phyloP scores from a whole-genome alignment of 2,888 invertebrate species.

The Osmoderma eremita region DNA sequence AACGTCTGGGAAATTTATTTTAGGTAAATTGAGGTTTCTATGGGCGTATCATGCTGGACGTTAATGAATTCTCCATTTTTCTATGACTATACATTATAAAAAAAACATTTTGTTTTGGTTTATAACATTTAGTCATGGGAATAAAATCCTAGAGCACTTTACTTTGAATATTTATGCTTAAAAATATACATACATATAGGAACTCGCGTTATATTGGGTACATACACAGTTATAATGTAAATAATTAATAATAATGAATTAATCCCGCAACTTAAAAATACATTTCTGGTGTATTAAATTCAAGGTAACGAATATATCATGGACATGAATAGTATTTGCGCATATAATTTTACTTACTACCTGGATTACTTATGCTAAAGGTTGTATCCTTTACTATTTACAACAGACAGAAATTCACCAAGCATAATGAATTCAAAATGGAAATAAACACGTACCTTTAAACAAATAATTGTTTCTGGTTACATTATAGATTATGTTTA shows the following conservation, averaged over 20 bases:
- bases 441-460: background rate
- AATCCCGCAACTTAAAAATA: background rate
- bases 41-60: too few relatives aligned
- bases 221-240: too few relatives aligned
- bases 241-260: background rate
- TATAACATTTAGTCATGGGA: too few relatives aligned
- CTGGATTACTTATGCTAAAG: too few relatives aligned
- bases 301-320: background rate
- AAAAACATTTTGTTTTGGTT: too few relatives aligned
- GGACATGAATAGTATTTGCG: background rate
- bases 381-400: background rate
- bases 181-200: background rate
- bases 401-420: background rate
- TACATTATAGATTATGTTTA: too few relatives aligned
- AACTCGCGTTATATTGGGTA: background rate
- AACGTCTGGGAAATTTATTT: too few relatives aligned
- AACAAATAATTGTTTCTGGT: background rate
- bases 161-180: too few relatives aligned
- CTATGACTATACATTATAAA: too few relatives aligned
- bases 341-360: background rate
- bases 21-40: too few relatives aligned
- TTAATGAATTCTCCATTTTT: too few relatives aligned
- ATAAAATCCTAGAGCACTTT: too few relatives aligned
- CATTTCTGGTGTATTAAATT: constrained; percentile 11
- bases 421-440: background rate